Conservation (phyloP, 2,797 vertebrate genomes). For the Poecilia gillii region DNA sequence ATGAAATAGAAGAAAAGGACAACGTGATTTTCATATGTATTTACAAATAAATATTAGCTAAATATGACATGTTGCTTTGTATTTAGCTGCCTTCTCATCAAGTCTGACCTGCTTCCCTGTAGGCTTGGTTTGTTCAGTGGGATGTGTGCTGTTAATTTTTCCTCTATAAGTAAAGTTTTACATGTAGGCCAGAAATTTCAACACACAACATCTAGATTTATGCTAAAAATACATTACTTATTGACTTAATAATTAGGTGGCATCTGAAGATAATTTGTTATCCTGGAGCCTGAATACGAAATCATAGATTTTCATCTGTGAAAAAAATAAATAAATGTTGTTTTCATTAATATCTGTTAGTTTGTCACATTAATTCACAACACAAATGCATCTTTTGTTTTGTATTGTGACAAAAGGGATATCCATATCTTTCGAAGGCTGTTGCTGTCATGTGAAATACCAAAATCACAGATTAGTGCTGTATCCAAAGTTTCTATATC, state of each 20-base stretch:
- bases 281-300: background rate
- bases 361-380: background rate
- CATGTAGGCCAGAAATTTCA: background rate
- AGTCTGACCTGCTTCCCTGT: background rate
- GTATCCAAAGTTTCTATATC: background rate
- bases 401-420: background rate
- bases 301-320: background rate
- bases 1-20: background rate
- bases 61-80: background rate
- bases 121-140: background rate
- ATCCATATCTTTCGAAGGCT: background rate
- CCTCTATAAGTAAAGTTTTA: background rate
- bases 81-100: background rate
- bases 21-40: background rate
- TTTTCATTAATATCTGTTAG: background rate
- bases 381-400: background rate
- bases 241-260: background rate
- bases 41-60: background rate
- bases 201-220: background rate
- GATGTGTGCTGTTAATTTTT: background rate
- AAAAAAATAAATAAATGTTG: background rate
- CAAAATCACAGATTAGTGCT: background rate
- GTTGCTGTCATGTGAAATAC: background rate
- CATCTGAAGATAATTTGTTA: background rate
- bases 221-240: background rate